A percentile compares a stretch with the other conserved stretches of the same genome.
Conservation (phyloP, 2,113 vertebrate species). For the Stigmatopora argus region DNA sequence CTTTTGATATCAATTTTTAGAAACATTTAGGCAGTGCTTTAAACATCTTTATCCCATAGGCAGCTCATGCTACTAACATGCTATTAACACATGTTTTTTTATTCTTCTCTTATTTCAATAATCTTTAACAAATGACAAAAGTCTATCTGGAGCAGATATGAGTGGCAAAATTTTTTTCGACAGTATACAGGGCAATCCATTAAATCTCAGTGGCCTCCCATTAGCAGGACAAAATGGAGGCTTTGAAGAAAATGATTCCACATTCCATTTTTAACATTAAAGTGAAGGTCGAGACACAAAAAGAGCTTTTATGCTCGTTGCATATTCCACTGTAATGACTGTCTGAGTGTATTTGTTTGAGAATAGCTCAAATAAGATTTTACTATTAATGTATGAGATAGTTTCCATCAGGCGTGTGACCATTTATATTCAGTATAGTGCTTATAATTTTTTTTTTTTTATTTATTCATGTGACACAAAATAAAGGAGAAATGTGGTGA, state of each 20-base stretch:
- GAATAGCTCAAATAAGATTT: background rate
- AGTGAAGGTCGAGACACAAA: background rate
- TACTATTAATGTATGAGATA: background rate
- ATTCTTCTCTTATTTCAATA: background rate
- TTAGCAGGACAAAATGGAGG: background rate
- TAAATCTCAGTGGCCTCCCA: conserved; percentile 18
- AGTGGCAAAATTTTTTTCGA: conserved; percentile 1
- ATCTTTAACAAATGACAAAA: background rate
- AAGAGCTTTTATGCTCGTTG: background rate
- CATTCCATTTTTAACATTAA: background rate
- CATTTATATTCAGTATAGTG: background rate
- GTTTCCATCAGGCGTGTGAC: background rate
- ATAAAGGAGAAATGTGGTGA: too few species aligned
- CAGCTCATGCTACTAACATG: too few species aligned
- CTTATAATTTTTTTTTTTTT: too few species aligned
- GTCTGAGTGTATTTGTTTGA: background rate
- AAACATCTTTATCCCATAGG: conserved; percentile 14
- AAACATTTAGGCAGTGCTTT: conserved; percentile 12
- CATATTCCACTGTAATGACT: background rate
- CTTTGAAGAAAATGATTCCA: background rate
- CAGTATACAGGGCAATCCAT: conserved; percentile 15
- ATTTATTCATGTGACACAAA: too few species aligned
- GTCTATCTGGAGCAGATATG: background rate
- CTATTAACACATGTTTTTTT: background rate
- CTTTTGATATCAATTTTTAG: conserved; percentile 14